Conservation (phyloP, 1,140 invertebrate genomes). For the Nephotettix cincticeps region DNA sequence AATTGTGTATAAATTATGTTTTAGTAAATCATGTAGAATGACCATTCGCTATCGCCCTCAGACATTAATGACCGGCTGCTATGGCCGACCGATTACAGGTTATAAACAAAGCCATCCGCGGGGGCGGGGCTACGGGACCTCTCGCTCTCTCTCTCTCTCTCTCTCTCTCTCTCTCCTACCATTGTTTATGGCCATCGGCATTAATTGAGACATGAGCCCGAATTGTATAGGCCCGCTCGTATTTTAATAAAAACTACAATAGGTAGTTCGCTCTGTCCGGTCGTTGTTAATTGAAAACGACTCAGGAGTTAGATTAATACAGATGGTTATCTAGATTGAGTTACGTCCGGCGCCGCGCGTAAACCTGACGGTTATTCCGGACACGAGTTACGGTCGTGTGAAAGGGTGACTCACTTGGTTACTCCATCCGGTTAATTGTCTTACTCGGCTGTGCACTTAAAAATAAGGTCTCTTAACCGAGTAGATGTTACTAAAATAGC, state of each 20-base stretch:
- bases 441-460: too few species aligned
- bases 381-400: conserved; percentile 1
- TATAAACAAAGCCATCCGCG: neutral
- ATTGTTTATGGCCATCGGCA: neutral
- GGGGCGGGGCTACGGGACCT: neutral
- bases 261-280: neutral
- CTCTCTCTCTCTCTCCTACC: neutral
- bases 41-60: too few species aligned
- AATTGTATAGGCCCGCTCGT: conserved; percentile 9
- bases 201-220: conserved; percentile 5
- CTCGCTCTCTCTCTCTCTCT: too few species aligned
- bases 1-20: too few species aligned
- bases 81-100: conserved; percentile 2
- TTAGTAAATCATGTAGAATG: too few species aligned
- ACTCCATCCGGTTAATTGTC: neutral
- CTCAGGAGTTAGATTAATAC: conserved; percentile 2
- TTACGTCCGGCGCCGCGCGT: neutral
- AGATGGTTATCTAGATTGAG: conserved; percentile 13
- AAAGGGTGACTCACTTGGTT: neutral
- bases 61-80: neutral
- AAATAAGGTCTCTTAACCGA: too few species aligned
- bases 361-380: neutral
- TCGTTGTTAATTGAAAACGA: conserved; percentile 8
- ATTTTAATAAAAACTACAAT: conserved; percentile 17
- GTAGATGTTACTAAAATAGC: too few species aligned